A percentile compares a stretch with the other conserved stretches of the same genome.
Conservation (phyloP, 2,113 vertebrate genomes). For the Beaufortia kweichowensis region DNA sequence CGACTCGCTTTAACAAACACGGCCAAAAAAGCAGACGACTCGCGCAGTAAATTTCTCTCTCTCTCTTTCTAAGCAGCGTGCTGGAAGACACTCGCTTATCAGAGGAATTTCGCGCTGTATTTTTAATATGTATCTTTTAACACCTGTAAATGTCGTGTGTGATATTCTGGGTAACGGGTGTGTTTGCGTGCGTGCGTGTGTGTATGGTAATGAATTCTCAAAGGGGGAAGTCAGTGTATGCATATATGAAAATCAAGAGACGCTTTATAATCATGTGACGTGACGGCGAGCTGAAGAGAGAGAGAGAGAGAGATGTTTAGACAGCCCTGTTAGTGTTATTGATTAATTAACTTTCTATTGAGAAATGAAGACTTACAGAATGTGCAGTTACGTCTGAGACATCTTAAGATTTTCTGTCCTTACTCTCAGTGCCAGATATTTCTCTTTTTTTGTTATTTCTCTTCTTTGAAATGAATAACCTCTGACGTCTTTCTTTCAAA, state of each 20-base stretch:
- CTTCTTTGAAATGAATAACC: background rate
- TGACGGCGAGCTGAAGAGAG: background rate
- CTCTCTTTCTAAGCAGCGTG: conserved; percentile 56
- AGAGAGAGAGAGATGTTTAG: conserved; percentile 17
- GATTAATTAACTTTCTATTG: conserved; percentile 22
- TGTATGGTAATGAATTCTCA: conserved; percentile 34
- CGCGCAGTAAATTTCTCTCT: conserved; percentile 62
- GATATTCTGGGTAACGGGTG: conserved; percentile 69
- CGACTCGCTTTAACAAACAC: conserved; percentile 78
- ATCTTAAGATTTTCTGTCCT: background rate
- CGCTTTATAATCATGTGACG: conserved; percentile 6
- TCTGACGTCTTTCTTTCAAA: too few species aligned
- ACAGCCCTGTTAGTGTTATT: conserved; percentile 11
- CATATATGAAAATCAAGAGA: conserved; percentile 38
- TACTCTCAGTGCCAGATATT: background rate
- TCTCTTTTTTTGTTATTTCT: background rate
- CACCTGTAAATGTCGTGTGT: conserved; percentile 83
- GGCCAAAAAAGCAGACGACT: conserved; percentile 80
- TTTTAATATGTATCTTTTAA: conserved; percentile 82
- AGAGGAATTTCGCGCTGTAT: conserved; percentile 82
- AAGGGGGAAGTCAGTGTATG: conserved; percentile 14
- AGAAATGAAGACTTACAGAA: background rate
- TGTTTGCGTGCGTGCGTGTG: conserved; percentile 48
- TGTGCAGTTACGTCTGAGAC: background rate
- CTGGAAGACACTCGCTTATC: conserved; percentile 76